A percentile compares a stretch with the other conserved stretches of the same genome.
Conservation (phyloP, 2,888 invertebrate species). For the Synergus gifuensis region DNA sequence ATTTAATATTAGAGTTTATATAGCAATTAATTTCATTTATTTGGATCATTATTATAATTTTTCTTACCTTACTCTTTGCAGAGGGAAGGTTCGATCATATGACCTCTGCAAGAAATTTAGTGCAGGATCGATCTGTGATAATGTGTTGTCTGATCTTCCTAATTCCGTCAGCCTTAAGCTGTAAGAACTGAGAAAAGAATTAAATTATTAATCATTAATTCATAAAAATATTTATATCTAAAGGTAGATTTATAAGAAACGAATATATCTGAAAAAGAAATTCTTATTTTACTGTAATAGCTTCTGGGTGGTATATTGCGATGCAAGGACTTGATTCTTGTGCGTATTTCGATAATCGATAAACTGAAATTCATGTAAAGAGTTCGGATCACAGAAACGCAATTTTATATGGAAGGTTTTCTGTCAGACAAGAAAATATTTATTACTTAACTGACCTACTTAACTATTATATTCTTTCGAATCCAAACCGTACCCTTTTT, state of each 20-base stretch:
- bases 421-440: background rate
- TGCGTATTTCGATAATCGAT: conserved; percentile 27
- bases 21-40: background rate
- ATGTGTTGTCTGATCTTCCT: conserved; percentile 72
- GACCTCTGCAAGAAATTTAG: conserved; percentile 54
- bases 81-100: conserved; percentile 58
- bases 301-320: background rate
- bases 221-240: background rate
- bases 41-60: background rate
- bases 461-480: background rate
- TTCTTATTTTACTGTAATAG: background rate
- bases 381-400: background rate
- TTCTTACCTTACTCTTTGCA: conserved; percentile 67
- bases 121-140: conserved; percentile 74
- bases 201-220: background rate
- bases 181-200: conserved; percentile 58
- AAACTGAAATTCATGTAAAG: conserved; percentile 10
- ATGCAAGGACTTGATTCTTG: background rate
- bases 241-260: too few species aligned
- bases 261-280: too few species aligned
- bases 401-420: background rate
- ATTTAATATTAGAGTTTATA: too few species aligned
- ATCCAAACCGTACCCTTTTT: background rate
- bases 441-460: conserved; percentile 17
- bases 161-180: conserved; percentile 74